Conservation (phyloP, 2,888 invertebrate genomes). For the Ophioninae sp. region DNA sequence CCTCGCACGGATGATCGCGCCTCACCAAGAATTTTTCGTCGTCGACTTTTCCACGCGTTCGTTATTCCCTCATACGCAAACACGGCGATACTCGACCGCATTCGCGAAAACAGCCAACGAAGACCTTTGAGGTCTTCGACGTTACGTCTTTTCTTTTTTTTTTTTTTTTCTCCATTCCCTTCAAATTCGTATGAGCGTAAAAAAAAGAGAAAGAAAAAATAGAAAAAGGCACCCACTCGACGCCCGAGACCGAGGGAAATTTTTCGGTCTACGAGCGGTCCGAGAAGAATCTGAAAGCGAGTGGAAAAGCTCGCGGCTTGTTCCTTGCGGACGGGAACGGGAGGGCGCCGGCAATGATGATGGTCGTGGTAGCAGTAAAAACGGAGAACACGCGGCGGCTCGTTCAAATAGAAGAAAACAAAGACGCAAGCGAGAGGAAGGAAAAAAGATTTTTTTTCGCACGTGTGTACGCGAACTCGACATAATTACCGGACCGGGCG, state of each 20-base stretch:
- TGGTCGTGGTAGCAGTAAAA: constrained; percentile 12
- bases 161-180: neutral
- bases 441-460: constrained; percentile 5
- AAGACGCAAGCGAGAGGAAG: neutral
- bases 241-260: constrained; percentile 33
- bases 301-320: constrained; percentile 49
- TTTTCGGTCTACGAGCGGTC: constrained; percentile 31
- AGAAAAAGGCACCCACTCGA: constrained; percentile 3
- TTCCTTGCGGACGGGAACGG: neutral
- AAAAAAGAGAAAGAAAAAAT: constrained; percentile 7
- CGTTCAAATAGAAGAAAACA: constrained; percentile 27
- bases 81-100: neutral
- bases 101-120: constrained; percentile 24
- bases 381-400: constrained; percentile 18
- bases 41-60: constrained; percentile 31
- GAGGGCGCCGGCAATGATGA: constrained; percentile 23
- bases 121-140: constrained; percentile 34
- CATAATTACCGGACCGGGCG: constrained; percentile 65
- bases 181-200: neutral
- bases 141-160: constrained; percentile 30
- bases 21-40: constrained; percentile 18
- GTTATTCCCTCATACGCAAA: constrained; percentile 32
- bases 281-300: constrained; percentile 47
- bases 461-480: constrained; percentile 28
- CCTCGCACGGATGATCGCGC: constrained; percentile 36